These are phyloP conservation scores for Anolis sagrei DNA, from an alignment of 2,113 vertebrate genomes.

Conservation along the genomic window DNA sequence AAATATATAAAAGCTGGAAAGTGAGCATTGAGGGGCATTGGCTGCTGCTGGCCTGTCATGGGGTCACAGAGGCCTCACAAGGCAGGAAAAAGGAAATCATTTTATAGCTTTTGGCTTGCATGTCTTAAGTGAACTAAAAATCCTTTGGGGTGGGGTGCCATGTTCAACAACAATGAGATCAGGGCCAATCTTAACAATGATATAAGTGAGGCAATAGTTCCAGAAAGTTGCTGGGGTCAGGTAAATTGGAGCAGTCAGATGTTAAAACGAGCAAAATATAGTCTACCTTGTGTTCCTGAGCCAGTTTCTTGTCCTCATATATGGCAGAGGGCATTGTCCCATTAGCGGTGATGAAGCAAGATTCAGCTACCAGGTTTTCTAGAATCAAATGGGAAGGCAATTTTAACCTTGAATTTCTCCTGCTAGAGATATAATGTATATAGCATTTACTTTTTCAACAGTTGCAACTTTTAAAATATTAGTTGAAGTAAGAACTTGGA, in stretches of 20 bases:
- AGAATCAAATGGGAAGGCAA: not conserved
- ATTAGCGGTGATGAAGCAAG: not conserved
- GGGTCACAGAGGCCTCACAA: no score
- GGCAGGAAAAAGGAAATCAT: no score
- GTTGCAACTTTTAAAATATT: not conserved
- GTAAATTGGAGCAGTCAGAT: not conserved
- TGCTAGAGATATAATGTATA: not conserved
- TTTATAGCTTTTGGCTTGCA: no score
- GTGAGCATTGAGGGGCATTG: no score
- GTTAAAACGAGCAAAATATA: not conserved
- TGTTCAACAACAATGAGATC: not conserved
- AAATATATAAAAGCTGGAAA: no score
- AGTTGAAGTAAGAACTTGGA: conserved; percentile 4
- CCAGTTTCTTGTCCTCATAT: not conserved
- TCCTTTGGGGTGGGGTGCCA: no score
- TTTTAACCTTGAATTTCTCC: not conserved
- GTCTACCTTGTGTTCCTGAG: not conserved
- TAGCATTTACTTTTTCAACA: conserved; percentile 4
- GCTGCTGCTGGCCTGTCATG: no score
- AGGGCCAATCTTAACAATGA: no score
- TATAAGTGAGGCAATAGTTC: no score
- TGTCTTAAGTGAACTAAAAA: no score
- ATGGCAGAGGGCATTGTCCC: no score
- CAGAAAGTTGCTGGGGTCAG: not conserved
- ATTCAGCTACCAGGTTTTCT: not conserved